phyloP scores from a whole-genome alignment of 2,113 vertebrate genomes.

The Sebastes schlegelii region DNA sequence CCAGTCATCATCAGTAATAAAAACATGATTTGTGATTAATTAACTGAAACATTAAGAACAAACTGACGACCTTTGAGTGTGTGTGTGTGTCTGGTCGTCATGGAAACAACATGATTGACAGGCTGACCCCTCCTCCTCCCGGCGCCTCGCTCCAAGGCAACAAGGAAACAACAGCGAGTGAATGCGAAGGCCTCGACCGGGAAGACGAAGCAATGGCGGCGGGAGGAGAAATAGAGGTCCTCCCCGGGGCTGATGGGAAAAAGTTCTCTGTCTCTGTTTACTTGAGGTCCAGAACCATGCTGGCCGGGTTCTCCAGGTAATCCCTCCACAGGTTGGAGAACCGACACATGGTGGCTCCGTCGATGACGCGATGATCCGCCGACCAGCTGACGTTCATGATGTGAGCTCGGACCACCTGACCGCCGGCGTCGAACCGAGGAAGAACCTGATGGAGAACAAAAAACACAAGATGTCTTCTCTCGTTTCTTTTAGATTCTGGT shows the following conservation, averaged over 20 bases:
- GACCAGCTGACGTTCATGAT: slow-evolving; percentile 98
- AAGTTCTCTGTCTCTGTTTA: slow-evolving; percentile 62
- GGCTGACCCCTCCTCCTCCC: slow-evolving; percentile 2
- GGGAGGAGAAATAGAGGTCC: not conserved
- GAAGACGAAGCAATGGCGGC: not conserved
- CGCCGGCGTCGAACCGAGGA: slow-evolving; percentile 89
- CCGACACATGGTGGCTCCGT: slow-evolving; percentile 95
- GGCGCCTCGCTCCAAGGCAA: slow-evolving; percentile 77
- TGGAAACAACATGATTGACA: slow-evolving; percentile 33
- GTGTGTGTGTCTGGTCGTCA: slow-evolving; percentile 12
- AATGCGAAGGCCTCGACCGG: slow-evolving; percentile 28
- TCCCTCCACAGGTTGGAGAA: slow-evolving; percentile 97
- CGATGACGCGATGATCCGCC: slow-evolving; percentile 95
- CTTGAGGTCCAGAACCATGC: slow-evolving; percentile 95
- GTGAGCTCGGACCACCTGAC: slow-evolving; percentile 88
- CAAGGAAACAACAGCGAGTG: slow-evolving; percentile 14
- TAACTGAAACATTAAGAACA: not conserved
- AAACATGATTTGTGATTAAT: not conserved
- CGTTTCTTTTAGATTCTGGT: too few relatives aligned
- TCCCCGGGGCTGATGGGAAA: slow-evolving; percentile 58
- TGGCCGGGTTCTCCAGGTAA: slow-evolving; percentile 93
- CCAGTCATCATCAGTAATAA: not conserved
- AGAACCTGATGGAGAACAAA: slow-evolving; percentile 81
- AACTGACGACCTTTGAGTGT: not conserved
- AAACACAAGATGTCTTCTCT: too few relatives aligned